These are phyloP conservation scores for Pangasianodon gigas DNA, from an alignment of 2,113 vertebrate species.

Conservation along the genomic window DNA sequence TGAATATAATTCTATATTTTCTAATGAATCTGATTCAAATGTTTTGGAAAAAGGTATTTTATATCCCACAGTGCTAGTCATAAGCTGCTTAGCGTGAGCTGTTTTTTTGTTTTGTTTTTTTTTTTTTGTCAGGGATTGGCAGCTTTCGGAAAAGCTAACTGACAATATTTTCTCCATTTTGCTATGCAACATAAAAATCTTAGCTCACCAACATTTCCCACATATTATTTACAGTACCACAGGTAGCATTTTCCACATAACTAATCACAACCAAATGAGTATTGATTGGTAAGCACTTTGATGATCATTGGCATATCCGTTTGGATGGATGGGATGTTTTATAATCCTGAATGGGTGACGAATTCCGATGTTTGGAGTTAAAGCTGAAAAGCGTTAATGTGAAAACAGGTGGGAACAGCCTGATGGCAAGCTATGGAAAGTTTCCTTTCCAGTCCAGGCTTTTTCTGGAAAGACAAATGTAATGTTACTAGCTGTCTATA, in stretches of 20 bases:
- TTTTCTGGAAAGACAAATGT: not conserved
- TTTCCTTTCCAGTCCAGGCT: not conserved
- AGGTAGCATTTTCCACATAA: constrained; percentile 32
- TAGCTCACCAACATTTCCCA: constrained; percentile 22
- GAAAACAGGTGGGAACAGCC: not conserved
- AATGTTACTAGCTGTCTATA: constrained; percentile 7
- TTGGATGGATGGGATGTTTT: not conserved
- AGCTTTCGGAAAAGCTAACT: constrained; percentile 10
- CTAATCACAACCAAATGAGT: constrained; percentile 41
- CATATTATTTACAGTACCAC: constrained; percentile 3
- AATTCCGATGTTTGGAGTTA: not conserved
- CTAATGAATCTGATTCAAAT: constrained; percentile 22
- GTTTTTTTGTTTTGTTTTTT: not conserved
- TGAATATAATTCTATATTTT: constrained; percentile 52
- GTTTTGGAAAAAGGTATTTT: constrained; percentile 46
- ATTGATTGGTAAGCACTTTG: constrained; percentile 29
- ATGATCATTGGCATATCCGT: not conserved
- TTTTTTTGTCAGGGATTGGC: not conserved
- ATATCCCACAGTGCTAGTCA: constrained; percentile 34
- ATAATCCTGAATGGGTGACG: not conserved
- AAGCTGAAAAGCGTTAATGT: not conserved
- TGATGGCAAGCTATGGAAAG: not conserved
- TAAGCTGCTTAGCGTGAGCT: constrained; percentile 43
- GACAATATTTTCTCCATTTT: constrained; percentile 44
- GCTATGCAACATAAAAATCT: constrained; percentile 55